phyloP scores from a whole-genome alignment of 2,888 invertebrate genomes.

The Sesia bembeciformis region DNA sequence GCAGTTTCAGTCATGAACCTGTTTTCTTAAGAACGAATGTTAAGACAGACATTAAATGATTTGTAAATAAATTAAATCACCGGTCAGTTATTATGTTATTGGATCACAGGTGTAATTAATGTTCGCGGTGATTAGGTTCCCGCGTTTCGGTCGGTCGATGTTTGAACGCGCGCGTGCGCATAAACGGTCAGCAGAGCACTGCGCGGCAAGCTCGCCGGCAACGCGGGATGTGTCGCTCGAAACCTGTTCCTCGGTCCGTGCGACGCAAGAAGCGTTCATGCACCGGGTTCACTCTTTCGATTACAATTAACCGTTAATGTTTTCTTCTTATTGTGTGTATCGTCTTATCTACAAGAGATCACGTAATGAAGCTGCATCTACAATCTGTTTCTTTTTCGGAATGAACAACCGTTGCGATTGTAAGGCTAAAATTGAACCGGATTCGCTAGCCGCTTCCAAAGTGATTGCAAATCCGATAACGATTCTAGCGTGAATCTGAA shows the following conservation, averaged over 20 bases:
- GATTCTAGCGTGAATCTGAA: not conserved
- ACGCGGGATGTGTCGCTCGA: conserved; percentile 54
- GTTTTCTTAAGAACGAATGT: conserved; percentile 1
- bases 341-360: conserved; percentile 48
- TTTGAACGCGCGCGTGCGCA: conserved; percentile 42
- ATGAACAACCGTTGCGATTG: conserved; percentile 12
- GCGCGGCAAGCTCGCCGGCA: conserved; percentile 44
- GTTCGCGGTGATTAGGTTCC: conserved; percentile 26
- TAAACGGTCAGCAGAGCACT: conserved; percentile 60
- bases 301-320: conserved; percentile 72
- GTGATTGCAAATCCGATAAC: conserved; percentile 13
- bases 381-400: conserved; percentile 10
- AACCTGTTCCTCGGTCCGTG: conserved; percentile 53
- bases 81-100: not conserved
- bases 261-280: conserved; percentile 34
- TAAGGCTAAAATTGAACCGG: conserved; percentile 15
- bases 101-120: not conserved
- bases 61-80: not conserved
- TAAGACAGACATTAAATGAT: not conserved
- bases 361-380: conserved; percentile 39
- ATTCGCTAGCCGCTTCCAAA: conserved; percentile 14
- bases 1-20: conserved; percentile 12
- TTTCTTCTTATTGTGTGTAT: conserved; percentile 42
- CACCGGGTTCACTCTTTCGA: conserved; percentile 49
- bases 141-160: conserved; percentile 19